phyloP scores from a whole-genome alignment of 2,113 vertebrate genomes.

The Fulmarus glacialis region DNA sequence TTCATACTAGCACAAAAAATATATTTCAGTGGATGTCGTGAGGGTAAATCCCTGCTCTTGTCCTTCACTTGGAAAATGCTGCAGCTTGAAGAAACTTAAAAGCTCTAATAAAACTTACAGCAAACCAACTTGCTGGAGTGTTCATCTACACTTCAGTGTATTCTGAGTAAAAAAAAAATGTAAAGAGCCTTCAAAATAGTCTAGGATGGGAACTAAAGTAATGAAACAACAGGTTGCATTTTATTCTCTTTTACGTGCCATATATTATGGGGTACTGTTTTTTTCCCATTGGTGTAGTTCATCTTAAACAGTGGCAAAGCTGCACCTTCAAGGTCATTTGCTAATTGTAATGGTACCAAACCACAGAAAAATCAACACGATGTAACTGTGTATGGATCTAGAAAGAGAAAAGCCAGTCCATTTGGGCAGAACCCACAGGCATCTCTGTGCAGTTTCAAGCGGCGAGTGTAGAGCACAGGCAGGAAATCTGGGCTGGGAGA shows the following conservation, averaged over 20 bases:
- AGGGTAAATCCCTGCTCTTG: slow-evolving; percentile 52
- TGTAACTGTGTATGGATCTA: neutral
- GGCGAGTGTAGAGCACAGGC: neutral
- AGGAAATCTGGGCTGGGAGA: neutral
- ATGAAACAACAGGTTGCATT: neutral
- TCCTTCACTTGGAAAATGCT: slow-evolving; percentile 58
- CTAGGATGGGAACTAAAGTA: neutral
- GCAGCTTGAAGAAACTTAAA: slow-evolving; percentile 69
- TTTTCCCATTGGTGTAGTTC: neutral
- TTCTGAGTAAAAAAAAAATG: neutral
- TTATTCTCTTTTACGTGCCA: neutral
- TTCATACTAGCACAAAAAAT: slow-evolving; percentile 66
- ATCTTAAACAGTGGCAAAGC: neutral
- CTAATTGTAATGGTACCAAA: neutral
- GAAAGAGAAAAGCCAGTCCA: neutral
- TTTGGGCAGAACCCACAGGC: neutral
- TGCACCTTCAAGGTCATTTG: neutral
- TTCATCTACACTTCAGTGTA: neutral
- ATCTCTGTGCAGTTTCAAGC: neutral
- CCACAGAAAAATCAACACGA: neutral
- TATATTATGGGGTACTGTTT: neutral
- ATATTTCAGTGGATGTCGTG: slow-evolving; percentile 47
- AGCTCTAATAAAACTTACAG: slow-evolving; percentile 53
- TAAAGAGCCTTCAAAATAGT: neutral
- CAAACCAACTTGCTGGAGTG: slow-evolving; percentile 1